A percentile compares a stretch with the other conserved stretches of the same genome.
These are phyloP conservation scores for Gonioctena quinquepunctata DNA, from an alignment of 1,140 invertebrate species.

Conservation along the genomic window DNA sequence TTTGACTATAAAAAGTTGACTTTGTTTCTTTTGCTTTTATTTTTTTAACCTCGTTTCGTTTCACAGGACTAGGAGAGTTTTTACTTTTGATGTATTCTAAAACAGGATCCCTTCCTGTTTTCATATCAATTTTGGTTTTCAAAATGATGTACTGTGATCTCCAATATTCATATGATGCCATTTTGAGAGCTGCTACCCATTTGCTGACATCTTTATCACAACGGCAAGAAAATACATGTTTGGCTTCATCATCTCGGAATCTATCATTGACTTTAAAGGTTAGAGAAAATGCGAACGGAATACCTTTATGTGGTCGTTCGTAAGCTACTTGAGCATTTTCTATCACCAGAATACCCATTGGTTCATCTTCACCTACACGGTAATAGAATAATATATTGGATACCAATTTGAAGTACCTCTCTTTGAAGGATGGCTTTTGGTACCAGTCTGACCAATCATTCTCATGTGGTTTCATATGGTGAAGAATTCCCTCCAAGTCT, in stretches of 20 bases:
- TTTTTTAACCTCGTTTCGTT: slow-evolving; percentile 34
- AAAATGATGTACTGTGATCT: slow-evolving; percentile 48
- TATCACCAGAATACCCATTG: slow-evolving; percentile 48
- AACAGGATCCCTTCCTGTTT: slow-evolving; percentile 48
- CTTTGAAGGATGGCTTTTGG: slow-evolving; percentile 51
- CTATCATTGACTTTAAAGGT: slow-evolving; percentile 48
- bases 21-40: slow-evolving; percentile 40
- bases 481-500: slow-evolving; percentile 49
- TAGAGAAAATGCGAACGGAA: slow-evolving; percentile 52
- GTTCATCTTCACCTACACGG: slow-evolving; percentile 47
- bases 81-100: slow-evolving; percentile 45
- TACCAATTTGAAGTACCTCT: slow-evolving; percentile 51
- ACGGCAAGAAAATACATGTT: slow-evolving; percentile 53
- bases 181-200: slow-evolving; percentile 51
- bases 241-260: slow-evolving; percentile 46
- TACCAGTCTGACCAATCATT: slow-evolving; percentile 55
- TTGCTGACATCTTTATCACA: slow-evolving; percentile 51
- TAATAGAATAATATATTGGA: slow-evolving; percentile 52
- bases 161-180: slow-evolving; percentile 53
- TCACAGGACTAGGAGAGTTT: slow-evolving; percentile 22
- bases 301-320: slow-evolving; percentile 47
- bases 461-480: slow-evolving; percentile 50
- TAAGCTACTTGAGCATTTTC: slow-evolving; percentile 53
- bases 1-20: slow-evolving; percentile 47
- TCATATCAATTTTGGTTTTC: slow-evolving; percentile 51